Evolutionary conservation across 2,888 invertebrate genomes (phyloP), one percentile per base, ranked within the genome.

Genomic region (Leptinotarsa rubiginosa): DNA sequence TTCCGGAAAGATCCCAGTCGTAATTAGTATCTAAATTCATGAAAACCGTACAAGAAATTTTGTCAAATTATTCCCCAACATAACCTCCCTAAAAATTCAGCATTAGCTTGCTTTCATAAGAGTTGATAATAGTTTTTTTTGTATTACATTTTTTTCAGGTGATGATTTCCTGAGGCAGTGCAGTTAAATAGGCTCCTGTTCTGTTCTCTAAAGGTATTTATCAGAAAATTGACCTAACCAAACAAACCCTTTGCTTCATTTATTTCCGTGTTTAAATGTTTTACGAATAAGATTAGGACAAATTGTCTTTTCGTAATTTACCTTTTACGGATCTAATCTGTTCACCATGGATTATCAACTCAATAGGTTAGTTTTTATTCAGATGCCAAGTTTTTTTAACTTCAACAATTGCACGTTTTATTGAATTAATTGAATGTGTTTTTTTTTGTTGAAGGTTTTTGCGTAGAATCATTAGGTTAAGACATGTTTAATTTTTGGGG

Each of bases 201-300:
- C 62, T 62, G 62, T 31, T 22, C 31, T 62, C 62, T 15, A 62
- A 62, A 62, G 62, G 62, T 62, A 62, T 62, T 62, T 62, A 62
- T 62, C 62, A 62, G 62, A 41, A 31, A 62, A 62, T 31, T 62
- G 62, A 31, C 41, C 41, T 62, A 62, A 62, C 5, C 41, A 25
- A 62, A 62, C 56, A n/a, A n/a, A 16, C 22, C 31, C n/a, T 41
- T 62, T 62, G 41, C 31, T 62, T 41, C 25, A 62, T 62, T 62
- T 41, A 18, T 41, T 56, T 20, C 18, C 18, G n/a, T 50, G 50
- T 50, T 50, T 50, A 4, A 50, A 50, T 50, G n/a, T 50, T 50
- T 50, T n/a, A 50, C 20, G 18, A 56, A 56, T 18, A 56, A 12
- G 20, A 15, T n/a, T 50, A 50, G 16, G n/a, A 15, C n/a, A 2